Conservation (phyloP, 1,140 invertebrate genomes). For the Aphidius ervi region DNA sequence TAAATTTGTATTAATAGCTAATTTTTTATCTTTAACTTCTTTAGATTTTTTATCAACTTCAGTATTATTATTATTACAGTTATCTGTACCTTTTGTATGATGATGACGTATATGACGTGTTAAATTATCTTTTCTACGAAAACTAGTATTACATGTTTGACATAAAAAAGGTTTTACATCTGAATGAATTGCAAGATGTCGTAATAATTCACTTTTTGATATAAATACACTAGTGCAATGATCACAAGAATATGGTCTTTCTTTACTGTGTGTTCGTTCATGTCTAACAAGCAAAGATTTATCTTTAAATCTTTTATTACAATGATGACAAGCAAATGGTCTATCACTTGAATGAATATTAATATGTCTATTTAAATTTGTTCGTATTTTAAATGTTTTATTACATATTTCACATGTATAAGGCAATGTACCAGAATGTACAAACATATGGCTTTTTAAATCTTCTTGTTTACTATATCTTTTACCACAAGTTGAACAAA, state of each 20-base stretch:
- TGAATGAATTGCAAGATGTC: constrained; percentile 40
- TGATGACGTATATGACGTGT: constrained; percentile 52
- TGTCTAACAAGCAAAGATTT: constrained; percentile 44
- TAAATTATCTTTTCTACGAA: constrained; percentile 52
- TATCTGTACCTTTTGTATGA: constrained; percentile 38
- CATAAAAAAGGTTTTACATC: constrained; percentile 52
- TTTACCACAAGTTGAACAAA: constrained; percentile 44
- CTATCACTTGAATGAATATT: constrained; percentile 45
- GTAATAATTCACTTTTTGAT: constrained; percentile 45
- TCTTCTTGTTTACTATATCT: constrained; percentile 42
- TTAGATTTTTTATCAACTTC: neutral
- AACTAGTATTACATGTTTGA: constrained; percentile 45
- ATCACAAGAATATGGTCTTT: constrained; percentile 44
- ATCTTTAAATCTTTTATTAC: constrained; percentile 47
- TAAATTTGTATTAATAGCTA: neutral
- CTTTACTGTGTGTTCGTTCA: constrained; percentile 44
- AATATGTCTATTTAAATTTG: constrained; percentile 46
- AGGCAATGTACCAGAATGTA: constrained; percentile 33
- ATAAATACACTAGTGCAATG: constrained; percentile 43
- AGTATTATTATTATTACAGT: constrained; percentile 21
- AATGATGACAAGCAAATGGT: constrained; percentile 42
- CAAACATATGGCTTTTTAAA: constrained; percentile 40
- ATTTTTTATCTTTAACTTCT: neutral
- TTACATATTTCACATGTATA: constrained; percentile 42
- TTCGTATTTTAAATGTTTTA: constrained; percentile 39